A percentile compares a stretch with the other conserved stretches of the same genome.
These are phyloP conservation scores for Oscheius sp. DNA, from an alignment of 2,888 invertebrate genomes.

Conservation along the genomic window DNA sequence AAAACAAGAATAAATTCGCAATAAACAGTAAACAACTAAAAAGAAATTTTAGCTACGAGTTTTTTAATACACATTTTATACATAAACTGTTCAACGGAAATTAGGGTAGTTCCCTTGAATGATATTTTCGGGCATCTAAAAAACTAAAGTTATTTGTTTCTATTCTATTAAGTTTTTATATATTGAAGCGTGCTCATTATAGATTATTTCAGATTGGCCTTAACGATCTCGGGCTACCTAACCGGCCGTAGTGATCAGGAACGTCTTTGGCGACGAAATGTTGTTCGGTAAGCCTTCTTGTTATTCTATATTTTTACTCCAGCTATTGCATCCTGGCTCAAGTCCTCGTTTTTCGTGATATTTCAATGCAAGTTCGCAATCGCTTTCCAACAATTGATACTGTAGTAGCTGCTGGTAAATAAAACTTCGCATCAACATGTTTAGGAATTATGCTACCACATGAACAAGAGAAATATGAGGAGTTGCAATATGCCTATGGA, in stretches of 20 bases:
- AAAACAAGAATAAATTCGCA: conserved; percentile 24
- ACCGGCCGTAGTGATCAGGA: conserved; percentile 5
- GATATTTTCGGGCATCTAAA: no score
- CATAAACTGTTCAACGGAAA: no score
- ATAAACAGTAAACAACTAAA: no score
- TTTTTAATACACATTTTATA: no score
- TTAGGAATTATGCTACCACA: conserved; percentile 46
- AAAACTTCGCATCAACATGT: background rate
- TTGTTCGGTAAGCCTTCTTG: conserved; percentile 7
- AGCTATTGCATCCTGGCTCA: conserved; percentile 51
- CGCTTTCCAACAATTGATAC: conserved; percentile 49
- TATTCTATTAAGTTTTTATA: no score
- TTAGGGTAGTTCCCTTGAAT: no score
- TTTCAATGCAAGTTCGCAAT: conserved; percentile 48
- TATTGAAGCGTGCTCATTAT: no score
- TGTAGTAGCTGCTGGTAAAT: conserved; percentile 40
- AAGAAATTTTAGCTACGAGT: no score
- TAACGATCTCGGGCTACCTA: conserved; percentile 36
- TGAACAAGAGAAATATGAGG: conserved; percentile 52
- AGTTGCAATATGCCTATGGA: conserved; percentile 38
- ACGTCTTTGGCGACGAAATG: conserved; percentile 17
- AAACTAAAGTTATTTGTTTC: no score
- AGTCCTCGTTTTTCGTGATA: conserved; percentile 54
- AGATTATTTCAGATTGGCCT: conserved; percentile 50
- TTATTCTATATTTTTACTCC: background rate